phyloP scores from a whole-genome alignment of 2,113 vertebrate genomes.

The Monopterus albus region DNA sequence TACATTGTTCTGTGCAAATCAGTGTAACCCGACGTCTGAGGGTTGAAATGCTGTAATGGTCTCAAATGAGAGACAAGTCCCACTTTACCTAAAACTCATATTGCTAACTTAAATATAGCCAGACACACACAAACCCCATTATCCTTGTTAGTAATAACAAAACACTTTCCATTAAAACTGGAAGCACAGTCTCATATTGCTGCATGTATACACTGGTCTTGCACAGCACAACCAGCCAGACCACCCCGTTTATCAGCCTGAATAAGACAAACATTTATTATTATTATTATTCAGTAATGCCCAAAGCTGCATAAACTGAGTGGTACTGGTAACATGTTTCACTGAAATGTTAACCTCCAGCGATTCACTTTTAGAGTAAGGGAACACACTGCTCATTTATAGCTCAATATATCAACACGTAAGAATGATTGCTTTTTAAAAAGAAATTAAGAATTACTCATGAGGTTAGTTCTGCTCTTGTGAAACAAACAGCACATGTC shows the following conservation, averaged over 20 bases:
- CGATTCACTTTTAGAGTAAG: slow-evolving; percentile 19
- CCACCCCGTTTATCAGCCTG: slow-evolving; percentile 14
- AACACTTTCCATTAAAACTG: slow-evolving; percentile 11
- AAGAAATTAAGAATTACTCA: slow-evolving; percentile 19
- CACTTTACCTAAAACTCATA: slow-evolving; percentile 15
- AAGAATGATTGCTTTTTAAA: slow-evolving; percentile 45
- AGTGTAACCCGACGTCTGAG: slow-evolving; percentile 31
- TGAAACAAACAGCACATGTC: slow-evolving; percentile 12
- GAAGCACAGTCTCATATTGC: slow-evolving; percentile 4
- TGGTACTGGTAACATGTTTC: slow-evolving; percentile 30
- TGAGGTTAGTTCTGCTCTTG: slow-evolving; percentile 24
- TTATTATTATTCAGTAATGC: background rate
- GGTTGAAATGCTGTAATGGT: slow-evolving; percentile 13
- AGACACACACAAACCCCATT: slow-evolving; percentile 4
- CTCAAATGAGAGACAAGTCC: slow-evolving; percentile 14
- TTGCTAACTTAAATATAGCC: slow-evolving; percentile 20
- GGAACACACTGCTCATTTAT: slow-evolving; percentile 31
- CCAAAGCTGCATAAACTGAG: slow-evolving; percentile 22
- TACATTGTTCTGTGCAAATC: slow-evolving; percentile 23
- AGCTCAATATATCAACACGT: slow-evolving; percentile 37
- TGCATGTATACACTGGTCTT: slow-evolving; percentile 36
- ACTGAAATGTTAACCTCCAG: slow-evolving; percentile 30
- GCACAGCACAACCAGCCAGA: background rate
- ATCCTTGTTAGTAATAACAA: slow-evolving; percentile 9
- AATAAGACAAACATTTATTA: slow-evolving; percentile 14